phyloP scores from a whole-genome alignment of 2,888 invertebrate species.

The Latheticus oryzae region DNA sequence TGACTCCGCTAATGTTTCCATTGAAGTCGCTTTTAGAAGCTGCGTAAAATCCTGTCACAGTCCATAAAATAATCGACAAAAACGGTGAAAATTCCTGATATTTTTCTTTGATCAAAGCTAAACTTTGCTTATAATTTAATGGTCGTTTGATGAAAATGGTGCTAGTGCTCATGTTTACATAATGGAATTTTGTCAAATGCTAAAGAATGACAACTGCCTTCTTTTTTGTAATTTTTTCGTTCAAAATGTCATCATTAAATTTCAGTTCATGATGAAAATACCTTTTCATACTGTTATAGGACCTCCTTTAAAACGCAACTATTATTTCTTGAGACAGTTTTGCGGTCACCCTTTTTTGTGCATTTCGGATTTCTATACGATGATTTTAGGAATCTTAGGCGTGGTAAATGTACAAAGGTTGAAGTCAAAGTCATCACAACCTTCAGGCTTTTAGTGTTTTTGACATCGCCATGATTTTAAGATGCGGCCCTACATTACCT shows the following conservation, averaged over 20 bases:
- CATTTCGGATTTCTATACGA: conserved; percentile 57
- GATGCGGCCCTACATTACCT: conserved; percentile 57
- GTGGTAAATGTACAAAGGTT: conserved; percentile 41
- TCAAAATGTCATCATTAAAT: conserved; percentile 27
- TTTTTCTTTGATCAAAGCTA: conserved; percentile 11
- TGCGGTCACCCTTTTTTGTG: conserved; percentile 55
- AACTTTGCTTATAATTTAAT: conserved; percentile 17
- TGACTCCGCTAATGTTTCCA: conserved; percentile 53
- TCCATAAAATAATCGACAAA: conserved; percentile 52
- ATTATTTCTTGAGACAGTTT: conserved; percentile 49
- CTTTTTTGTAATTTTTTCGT: too few species aligned
- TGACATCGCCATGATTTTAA: conserved; percentile 59
- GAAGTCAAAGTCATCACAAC: conserved; percentile 9
- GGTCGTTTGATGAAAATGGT: conserved; percentile 55
- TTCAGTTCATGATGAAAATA: conserved; percentile 54
- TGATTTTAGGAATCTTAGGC: conserved; percentile 59
- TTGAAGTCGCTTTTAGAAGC: conserved; percentile 56
- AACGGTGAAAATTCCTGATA: conserved; percentile 12
- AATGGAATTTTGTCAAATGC: conserved; percentile 6
- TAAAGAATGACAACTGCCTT: too few species aligned
- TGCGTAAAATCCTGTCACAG: conserved; percentile 56
- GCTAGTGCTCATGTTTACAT: conserved; percentile 51
- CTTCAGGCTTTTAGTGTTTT: conserved; percentile 58
- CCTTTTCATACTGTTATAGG: conserved; percentile 57
- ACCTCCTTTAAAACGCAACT: conserved; percentile 52